Base-by-base conservation (phyloP, 2,888 invertebrate species). In the Muschampia staudingeri region DNA sequence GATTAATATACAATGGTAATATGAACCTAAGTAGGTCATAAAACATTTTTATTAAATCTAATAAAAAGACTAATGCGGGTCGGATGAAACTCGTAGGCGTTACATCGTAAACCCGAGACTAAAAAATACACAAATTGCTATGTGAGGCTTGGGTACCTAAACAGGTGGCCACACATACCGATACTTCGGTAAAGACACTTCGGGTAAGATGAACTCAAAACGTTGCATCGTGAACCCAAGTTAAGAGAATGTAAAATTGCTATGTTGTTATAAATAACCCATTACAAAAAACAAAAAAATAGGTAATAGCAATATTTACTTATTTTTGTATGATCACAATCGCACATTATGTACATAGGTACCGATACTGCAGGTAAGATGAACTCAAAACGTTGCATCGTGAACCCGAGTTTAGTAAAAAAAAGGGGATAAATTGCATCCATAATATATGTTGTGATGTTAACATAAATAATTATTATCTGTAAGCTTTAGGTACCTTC, bases 161-260 rank as follows among this genome's bases (percentile, higher is more conserved):
- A 61, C 61, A 61, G 61, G 61, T 25, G 12, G 25, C 11, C 25
- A 61, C 61, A 61, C 61, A 61, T 25, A 61, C 11, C n/a, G 2
- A 61, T 19, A 61, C 61, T 25, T 4, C 25, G 61, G 61, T 25
- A 25, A 25, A 25, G 25, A 61, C 56, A 61, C 61, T 25, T 4
- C 25, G 61, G 61, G 61, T 61, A 61, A 61, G 61, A 61, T 61
- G 61, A 61, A 61, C 61, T 61, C 61, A 61, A 61, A 25, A 61
- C 61, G 61, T 61, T 61, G 12, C 61, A 61, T 61, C 61, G 61
- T 61, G 61, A 61, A 61, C 61, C 61, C 25, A 25, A 61, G 61
- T 61, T 52, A 52, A 52, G 48, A 16, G 48, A 48, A 48, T 16
- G 48, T 48, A 16, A 48, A 48, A 48, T 48, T 16, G 16, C 48